These are phyloP conservation scores for Thumatha senex DNA, from an alignment of 2,888 invertebrate genomes.

Conservation along the genomic window DNA sequence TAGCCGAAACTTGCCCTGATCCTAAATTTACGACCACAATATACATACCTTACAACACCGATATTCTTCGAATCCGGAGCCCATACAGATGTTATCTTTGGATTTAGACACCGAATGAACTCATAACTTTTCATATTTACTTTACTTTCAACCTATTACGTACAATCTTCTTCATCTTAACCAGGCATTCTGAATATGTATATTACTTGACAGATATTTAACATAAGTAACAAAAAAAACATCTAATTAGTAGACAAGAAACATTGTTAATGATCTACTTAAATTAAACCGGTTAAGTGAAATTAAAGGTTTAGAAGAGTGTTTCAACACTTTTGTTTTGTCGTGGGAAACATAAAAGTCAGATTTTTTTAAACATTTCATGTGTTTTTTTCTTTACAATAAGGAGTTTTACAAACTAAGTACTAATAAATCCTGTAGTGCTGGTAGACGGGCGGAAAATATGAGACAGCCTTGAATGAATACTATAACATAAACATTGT, in stretches of 20 bases:
- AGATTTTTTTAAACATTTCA: no score
- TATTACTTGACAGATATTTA: constrained; percentile 22
- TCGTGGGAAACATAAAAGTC: not conserved
- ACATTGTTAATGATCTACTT: constrained; percentile 20
- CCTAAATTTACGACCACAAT: no score
- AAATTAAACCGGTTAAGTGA: constrained; percentile 17
- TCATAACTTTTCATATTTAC: not conserved
- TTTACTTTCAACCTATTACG: not conserved
- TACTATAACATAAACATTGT: no score
- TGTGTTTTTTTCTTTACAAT: no score
- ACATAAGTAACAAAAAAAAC: constrained; percentile 7
- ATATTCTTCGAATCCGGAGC: not conserved
- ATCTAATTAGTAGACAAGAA: constrained; percentile 15
- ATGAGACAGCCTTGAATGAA: no score
- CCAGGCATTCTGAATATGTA: constrained; percentile 13
- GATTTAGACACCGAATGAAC: not conserved
- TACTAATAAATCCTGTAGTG: no score
- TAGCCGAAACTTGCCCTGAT: no score
- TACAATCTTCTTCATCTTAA: not conserved
- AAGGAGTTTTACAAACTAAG: no score
- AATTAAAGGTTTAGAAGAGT: constrained; percentile 12
- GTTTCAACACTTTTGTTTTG: constrained; percentile 11
- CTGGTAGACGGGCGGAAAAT: no score
- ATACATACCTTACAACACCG: no score
- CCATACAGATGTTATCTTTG: not conserved